Percentiles rank a stretch among this genome's conserved stretches.
Evolutionary conservation across 2,797 vertebrate species (phyloP).

Genomic region (Limosa lapponica): DNA sequence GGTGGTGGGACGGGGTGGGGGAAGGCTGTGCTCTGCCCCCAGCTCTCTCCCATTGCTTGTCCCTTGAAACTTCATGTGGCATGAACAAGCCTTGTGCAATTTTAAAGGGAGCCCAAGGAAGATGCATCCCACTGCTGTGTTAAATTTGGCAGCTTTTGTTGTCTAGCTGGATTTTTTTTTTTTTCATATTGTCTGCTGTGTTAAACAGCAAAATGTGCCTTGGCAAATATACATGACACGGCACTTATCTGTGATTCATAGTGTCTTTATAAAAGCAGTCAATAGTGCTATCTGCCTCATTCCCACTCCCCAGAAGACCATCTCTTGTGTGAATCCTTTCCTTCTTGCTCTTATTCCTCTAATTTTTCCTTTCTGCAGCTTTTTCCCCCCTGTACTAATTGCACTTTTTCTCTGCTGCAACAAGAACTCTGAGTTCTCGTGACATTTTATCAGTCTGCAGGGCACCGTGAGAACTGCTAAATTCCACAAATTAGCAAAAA

Average conservation of each 20-base stretch:
- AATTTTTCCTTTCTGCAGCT: background rate
- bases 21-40: accelerated
- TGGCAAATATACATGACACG: background rate
- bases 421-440: background rate
- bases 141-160: background rate
- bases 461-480: background rate
- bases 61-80: background rate
- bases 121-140: background rate
- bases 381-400: accelerated
- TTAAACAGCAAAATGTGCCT: background rate
- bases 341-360: background rate
- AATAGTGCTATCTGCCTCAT: background rate
- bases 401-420: background rate
- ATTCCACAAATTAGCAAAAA: background rate
- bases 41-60: background rate
- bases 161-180: background rate
- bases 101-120: background rate
- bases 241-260: background rate
- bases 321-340: accelerated
- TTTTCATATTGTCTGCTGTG: background rate
- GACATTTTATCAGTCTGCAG: background rate
- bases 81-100: background rate
- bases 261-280: background rate
- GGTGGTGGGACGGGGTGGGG: accelerated
- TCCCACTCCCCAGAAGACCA: background rate